Evolutionary conservation across 2,113 vertebrate species (phyloP), one percentile per base, ranked within the genome.

Genomic region (Pseudorhombus dupliciocellatus): DNA sequence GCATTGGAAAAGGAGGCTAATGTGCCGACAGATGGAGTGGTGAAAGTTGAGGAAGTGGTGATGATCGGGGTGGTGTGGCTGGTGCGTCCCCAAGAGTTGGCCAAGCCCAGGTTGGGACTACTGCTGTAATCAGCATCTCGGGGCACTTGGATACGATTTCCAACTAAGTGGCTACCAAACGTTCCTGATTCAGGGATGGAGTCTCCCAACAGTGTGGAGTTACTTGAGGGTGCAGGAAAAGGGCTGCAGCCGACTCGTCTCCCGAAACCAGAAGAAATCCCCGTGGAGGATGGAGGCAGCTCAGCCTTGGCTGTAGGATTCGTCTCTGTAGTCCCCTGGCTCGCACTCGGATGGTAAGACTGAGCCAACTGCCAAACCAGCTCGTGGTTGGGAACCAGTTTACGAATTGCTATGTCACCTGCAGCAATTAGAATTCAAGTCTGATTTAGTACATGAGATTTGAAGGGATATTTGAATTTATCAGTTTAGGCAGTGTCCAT

Each of bases 91-190:
- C 93, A 94, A 31, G 86, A 88, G 85, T 73, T 87, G 48, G 82
- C 37, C 64, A 86, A 53, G 22, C 86, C 72, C 55, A 86, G 53
- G 58, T 73, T 92, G 0, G 88, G 64, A 51, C 85, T 92, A 2
- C 83, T 48, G 8, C 84, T 79, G 0, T 84, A 81, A 58, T 94
- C 94, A 0, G 88, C 71, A 66, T 95, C 95, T 26, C 76, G 80
- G 0, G 95, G 93, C 70, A 99, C 95, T 88, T 98, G 97, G 86
- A 99, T 99, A 14, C 97, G 94, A 89, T 99, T 99, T 66, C 98
- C 98, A 4, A 99, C 92, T 46, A 98, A 87, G 75, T 97, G 94
- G 0, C 97, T 97, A 63, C 98, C 98, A 56, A 99, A 99, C 4
- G 96, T 99, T 42, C 97, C 96, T 0, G 97, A 99, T 78, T 96